These are phyloP conservation scores for Epistrophe eligans DNA, from an alignment of 2,888 invertebrate species.

Conservation along the genomic window DNA sequence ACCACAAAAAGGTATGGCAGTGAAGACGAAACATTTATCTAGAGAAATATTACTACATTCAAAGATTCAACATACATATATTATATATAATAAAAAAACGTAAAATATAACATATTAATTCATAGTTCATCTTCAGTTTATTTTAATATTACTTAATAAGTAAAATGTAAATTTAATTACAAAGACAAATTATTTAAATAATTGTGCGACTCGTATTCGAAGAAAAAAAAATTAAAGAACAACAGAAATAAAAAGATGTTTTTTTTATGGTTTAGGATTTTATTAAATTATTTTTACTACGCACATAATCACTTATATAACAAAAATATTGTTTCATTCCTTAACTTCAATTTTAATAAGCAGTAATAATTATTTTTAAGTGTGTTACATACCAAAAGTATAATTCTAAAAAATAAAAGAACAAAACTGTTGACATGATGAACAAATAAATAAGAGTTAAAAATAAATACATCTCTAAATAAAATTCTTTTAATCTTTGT, in stretches of 20 bases:
- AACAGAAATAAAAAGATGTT: not conserved
- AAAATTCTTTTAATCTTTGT: conserved; percentile 2
- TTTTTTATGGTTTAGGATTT: conserved; percentile 26
- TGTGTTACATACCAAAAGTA: conserved; percentile 39
- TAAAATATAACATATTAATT: conserved; percentile 57
- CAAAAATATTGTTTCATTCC: conserved; percentile 48
- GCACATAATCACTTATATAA: conserved; percentile 54
- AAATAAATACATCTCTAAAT: not conserved
- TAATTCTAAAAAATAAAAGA: conserved; percentile 29
- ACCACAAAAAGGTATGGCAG: conserved; percentile 23
- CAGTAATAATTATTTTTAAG: conserved; percentile 30
- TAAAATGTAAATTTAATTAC: conserved; percentile 46
- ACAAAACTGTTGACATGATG: conserved; percentile 2
- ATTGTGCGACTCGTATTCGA: conserved; percentile 45
- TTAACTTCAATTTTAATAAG: conserved; percentile 44
- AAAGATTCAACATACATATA: conserved; percentile 39
- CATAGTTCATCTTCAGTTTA: conserved; percentile 65
- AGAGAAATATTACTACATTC: conserved; percentile 53
- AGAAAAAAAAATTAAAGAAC: not conserved
- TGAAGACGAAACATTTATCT: conserved; percentile 44
- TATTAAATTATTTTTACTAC: conserved; percentile 44
- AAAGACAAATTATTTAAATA: not conserved
- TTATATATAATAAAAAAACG: conserved; percentile 44
- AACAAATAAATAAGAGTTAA: not conserved
- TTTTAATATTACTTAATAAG: conserved; percentile 57